Percentiles rank a stretch among this genome's conserved stretches.
Evolutionary conservation across 1,140 invertebrate genomes (phyloP).

Genomic region (Panagrolaimus sp.): DNA sequence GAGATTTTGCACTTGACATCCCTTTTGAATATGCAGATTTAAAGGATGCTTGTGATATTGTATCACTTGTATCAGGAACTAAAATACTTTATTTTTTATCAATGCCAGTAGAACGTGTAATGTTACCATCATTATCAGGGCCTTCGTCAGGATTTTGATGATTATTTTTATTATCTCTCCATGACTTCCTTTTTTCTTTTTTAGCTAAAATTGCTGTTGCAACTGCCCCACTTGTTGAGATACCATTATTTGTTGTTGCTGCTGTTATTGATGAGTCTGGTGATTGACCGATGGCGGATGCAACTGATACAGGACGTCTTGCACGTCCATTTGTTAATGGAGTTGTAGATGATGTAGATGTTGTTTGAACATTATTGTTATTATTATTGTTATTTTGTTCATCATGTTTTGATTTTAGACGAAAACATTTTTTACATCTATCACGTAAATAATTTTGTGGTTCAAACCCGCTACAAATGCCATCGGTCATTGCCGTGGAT

Average conservation of each 20-base stretch:
- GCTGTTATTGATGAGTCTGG: constrained; percentile 8
- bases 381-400: constrained; percentile 6
- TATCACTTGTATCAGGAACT: constrained; percentile 27
- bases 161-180: constrained; percentile 34
- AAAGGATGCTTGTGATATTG: constrained; percentile 43
- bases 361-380: background rate
- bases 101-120: background rate
- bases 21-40: constrained; percentile 45
- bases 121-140: constrained; percentile 33
- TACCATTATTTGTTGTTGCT: constrained; percentile 20
- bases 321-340: background rate
- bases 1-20: constrained; percentile 38
- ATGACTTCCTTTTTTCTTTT: constrained; percentile 36
- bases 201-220: constrained; percentile 23
- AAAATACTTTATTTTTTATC: constrained; percentile 7
- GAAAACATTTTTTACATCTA: constrained; percentile 52
- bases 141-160: constrained; percentile 34
- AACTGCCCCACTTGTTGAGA: background rate
- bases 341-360: background rate
- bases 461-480: constrained; percentile 49
- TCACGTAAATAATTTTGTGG: constrained; percentile 55
- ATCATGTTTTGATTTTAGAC: constrained; percentile 38
- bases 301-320: background rate
- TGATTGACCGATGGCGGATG: constrained; percentile 13
- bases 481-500: constrained; percentile 19